A percentile compares a stretch with the other conserved stretches of the same genome.
phyloP scores from a whole-genome alignment of 2,797 vertebrate genomes.

The Euphonia xanthogaster region DNA sequence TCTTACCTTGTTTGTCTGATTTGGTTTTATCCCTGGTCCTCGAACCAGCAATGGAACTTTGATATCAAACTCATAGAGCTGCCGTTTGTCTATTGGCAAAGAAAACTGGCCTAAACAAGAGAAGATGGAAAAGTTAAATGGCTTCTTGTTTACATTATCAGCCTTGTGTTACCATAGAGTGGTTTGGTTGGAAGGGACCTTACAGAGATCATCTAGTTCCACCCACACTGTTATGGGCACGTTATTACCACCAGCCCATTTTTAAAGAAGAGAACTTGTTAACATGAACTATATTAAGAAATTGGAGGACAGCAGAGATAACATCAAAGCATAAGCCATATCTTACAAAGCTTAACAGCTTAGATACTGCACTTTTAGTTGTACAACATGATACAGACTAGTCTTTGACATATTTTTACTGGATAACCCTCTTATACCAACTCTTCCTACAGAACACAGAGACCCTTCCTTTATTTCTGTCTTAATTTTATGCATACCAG shows the following conservation, averaged over 20 bases:
- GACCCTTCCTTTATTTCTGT: neutral
- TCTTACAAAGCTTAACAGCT: neutral
- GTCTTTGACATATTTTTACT: neutral
- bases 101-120: slow-evolving; percentile 89
- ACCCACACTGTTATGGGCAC: neutral
- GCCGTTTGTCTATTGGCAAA: slow-evolving; percentile 93
- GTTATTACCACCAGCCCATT: neutral
- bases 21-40: slow-evolving; percentile 92
- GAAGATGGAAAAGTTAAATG: neutral
- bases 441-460: neutral
- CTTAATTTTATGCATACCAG: neutral
- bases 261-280: neutral
- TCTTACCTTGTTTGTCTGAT: slow-evolving; percentile 89
- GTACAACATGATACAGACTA: neutral
- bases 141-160: neutral
- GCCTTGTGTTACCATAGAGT: neutral
- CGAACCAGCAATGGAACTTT: slow-evolving; percentile 92
- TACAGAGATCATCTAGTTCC: neutral
- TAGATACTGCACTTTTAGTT: neutral
- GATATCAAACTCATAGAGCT: slow-evolving; percentile 98
- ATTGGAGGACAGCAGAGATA: neutral
- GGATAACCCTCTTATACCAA: neutral
- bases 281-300: neutral
- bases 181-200: neutral
- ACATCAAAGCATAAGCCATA: neutral